Conservation (phyloP, 2,888 invertebrate genomes). For the Aphrophora alni region DNA sequence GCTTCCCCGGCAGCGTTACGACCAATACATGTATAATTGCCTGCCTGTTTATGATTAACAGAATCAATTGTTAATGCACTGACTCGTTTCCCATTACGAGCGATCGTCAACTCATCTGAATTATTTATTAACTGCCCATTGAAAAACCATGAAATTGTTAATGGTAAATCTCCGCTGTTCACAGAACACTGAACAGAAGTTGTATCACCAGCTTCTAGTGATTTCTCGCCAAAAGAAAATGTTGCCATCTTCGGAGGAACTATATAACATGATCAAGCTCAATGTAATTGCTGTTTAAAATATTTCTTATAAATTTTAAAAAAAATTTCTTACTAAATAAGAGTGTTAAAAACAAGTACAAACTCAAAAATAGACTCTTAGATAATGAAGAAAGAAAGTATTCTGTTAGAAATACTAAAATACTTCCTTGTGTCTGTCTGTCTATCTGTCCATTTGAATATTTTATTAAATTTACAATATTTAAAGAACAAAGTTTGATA, state of each 20-base stretch:
- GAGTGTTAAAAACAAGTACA: too few species aligned
- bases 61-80: conserved; percentile 54
- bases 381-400: too few species aligned
- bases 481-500: too few species aligned
- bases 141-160: conserved; percentile 58
- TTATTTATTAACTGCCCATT: conserved; percentile 18
- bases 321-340: too few species aligned
- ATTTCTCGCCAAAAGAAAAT: conserved; percentile 56
- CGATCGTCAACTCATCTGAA: conserved; percentile 54
- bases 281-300: too few species aligned
- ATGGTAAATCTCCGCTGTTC: conserved; percentile 57
- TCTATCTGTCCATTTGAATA: too few species aligned
- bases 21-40: conserved; percentile 58
- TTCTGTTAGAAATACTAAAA: too few species aligned
- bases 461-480: too few species aligned
- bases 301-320: too few species aligned
- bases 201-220: conserved; percentile 55
- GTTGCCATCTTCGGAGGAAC: conserved; percentile 53
- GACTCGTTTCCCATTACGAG: conserved; percentile 53
- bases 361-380: too few species aligned
- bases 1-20: conserved; percentile 54
- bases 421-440: too few species aligned
- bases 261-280: conserved; percentile 24
- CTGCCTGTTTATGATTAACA: conserved; percentile 52
- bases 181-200: conserved; percentile 53